Evolutionary conservation across 2,113 vertebrate species (phyloP).

Genomic region (Guaruba guarouba): DNA sequence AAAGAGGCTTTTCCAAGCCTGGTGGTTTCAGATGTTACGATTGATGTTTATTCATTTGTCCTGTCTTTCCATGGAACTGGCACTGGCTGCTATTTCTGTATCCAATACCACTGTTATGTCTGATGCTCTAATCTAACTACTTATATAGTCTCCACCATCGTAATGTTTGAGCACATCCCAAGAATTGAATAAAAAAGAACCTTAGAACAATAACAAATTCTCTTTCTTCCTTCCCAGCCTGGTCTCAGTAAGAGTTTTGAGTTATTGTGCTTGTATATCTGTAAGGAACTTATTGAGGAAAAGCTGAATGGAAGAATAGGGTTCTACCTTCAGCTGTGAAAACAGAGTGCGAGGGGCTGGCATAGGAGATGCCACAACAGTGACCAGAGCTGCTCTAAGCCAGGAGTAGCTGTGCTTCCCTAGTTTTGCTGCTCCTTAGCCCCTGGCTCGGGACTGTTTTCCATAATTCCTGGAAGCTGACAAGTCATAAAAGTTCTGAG

Average conservation of each 20-base stretch:
- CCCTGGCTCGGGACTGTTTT: neutral
- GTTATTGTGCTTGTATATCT: neutral
- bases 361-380: neutral
- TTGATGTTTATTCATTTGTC: neutral
- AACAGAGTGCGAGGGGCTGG: neutral
- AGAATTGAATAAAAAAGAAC: neutral
- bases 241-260: neutral
- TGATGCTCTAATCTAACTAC: conserved; percentile 25
- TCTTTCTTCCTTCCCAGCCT: neutral
- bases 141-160: neutral
- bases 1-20: conserved; percentile 51
- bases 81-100: conserved; percentile 13
- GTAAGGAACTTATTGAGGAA: neutral
- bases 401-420: neutral
- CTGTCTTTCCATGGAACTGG: conserved; percentile 35
- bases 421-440: neutral
- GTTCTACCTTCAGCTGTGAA: neutral
- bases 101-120: conserved; percentile 43
- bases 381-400: neutral
- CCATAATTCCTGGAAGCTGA: neutral
- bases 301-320: neutral
- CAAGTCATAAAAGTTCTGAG: neutral
- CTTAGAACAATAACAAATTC: neutral
- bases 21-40: conserved; percentile 30
- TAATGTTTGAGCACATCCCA: conserved; percentile 26